phyloP scores from a whole-genome alignment of 1,140 invertebrate genomes.

The Saccostrea echinata region DNA sequence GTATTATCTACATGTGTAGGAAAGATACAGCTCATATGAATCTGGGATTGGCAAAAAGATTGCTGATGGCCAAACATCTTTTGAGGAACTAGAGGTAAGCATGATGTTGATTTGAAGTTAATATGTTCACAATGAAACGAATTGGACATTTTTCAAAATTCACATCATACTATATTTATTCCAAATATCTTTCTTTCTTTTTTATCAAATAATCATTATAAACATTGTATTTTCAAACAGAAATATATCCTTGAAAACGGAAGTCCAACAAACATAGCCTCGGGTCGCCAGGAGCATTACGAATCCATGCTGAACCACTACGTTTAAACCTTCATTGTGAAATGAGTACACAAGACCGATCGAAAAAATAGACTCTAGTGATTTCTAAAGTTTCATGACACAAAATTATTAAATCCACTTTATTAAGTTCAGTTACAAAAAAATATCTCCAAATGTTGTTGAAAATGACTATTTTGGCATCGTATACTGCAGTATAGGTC shows the following conservation, averaged over 20 bases:
- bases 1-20: slow-evolving; percentile 67
- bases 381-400: no score
- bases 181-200: background rate
- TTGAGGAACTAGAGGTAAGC: slow-evolving; percentile 82
- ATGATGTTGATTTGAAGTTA: no score
- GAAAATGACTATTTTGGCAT: no score
- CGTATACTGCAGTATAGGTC: no score
- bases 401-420: no score
- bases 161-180: no score
- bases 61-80: slow-evolving; percentile 81
- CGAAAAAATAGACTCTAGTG: no score
- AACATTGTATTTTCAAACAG: slow-evolving; percentile 75
- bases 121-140: no score
- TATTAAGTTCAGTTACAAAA: no score
- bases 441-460: no score
- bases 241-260: slow-evolving; percentile 79
- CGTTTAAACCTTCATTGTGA: slow-evolving; percentile 61
- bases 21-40: slow-evolving; percentile 82
- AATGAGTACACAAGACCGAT: no score
- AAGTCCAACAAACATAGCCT: slow-evolving; percentile 72
- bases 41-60: slow-evolving; percentile 83
- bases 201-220: background rate
- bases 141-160: no score
- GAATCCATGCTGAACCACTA: slow-evolving; percentile 80
- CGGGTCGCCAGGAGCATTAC: slow-evolving; percentile 80